phyloP scores from a whole-genome alignment of 2,888 invertebrate species.

The Coenonympha arcania region DNA sequence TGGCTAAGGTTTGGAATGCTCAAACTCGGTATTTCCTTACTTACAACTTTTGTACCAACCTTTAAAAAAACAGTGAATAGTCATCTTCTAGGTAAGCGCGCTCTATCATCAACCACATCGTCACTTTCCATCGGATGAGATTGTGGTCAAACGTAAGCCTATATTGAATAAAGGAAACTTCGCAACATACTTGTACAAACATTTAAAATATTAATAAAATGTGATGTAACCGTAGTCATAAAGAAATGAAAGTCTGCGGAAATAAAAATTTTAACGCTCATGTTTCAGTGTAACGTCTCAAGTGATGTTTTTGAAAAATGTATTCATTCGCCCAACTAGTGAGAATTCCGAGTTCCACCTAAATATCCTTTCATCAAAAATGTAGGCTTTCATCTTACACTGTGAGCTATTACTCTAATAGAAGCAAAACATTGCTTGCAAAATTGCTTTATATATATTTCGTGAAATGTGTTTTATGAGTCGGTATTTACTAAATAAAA shows the following conservation, averaged over 20 bases:
- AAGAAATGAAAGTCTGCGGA: constrained; percentile 2
- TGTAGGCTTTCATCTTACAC: constrained; percentile 21
- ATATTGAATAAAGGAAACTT: no score
- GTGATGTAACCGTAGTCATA: not conserved
- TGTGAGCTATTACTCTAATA: constrained; percentile 19
- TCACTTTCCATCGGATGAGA: no score
- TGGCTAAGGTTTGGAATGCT: no score
- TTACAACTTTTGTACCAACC: no score
- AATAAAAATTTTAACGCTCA: constrained; percentile 13
- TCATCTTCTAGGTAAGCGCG: no score
- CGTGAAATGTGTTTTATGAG: constrained; percentile 7
- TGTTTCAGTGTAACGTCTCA: constrained; percentile 21
- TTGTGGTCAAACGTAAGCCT: no score
- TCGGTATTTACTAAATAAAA: no score
- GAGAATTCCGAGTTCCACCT: constrained; percentile 19
- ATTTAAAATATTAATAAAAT: not conserved
- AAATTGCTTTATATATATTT: constrained; percentile 7
- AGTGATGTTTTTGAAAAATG: constrained; percentile 21
- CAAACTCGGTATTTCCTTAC: no score
- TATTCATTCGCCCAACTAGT: constrained; percentile 22
- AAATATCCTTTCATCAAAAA: constrained; percentile 28
- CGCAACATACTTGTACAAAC: not conserved
- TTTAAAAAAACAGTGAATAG: no score
- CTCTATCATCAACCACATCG: no score
- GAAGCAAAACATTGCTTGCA: constrained; percentile 14